Conservation (phyloP, 2,113 vertebrate species). For the Malurus elegans region DNA sequence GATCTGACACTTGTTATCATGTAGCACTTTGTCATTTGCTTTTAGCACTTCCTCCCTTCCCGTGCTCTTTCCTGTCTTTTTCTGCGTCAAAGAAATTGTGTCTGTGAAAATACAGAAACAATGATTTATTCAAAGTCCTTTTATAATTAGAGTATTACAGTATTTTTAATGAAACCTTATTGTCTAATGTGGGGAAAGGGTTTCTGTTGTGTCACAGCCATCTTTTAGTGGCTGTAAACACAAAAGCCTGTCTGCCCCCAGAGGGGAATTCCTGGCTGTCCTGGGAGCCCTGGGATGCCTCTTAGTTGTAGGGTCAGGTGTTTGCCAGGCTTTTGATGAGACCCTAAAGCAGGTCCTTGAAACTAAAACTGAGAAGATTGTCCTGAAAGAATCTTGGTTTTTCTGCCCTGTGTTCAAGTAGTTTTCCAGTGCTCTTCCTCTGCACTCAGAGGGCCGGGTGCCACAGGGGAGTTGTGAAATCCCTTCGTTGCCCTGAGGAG, state of each 20-base stretch:
- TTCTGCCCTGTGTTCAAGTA: background rate
- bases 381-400: background rate
- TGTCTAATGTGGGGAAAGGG: background rate
- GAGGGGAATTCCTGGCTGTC: background rate
- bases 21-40: background rate
- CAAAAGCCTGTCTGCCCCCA: background rate
- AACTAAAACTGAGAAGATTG: background rate
- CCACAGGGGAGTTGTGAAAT: background rate
- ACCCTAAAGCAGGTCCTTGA: background rate
- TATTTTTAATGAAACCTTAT: constrained; percentile 13
- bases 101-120: background rate
- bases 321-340: background rate
- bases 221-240: background rate
- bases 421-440: background rate
- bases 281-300: background rate
- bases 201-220: background rate
- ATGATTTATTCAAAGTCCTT: constrained; percentile 3
- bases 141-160: background rate
- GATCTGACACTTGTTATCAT: background rate
- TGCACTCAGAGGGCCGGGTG: background rate
- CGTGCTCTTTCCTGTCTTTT: background rate
- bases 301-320: background rate
- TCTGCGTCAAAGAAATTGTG: constrained; percentile 49
- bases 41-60: background rate
- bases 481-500: background rate